phyloP scores from a whole-genome alignment of 2,888 invertebrate species.

The Caradrina kadenii region DNA sequence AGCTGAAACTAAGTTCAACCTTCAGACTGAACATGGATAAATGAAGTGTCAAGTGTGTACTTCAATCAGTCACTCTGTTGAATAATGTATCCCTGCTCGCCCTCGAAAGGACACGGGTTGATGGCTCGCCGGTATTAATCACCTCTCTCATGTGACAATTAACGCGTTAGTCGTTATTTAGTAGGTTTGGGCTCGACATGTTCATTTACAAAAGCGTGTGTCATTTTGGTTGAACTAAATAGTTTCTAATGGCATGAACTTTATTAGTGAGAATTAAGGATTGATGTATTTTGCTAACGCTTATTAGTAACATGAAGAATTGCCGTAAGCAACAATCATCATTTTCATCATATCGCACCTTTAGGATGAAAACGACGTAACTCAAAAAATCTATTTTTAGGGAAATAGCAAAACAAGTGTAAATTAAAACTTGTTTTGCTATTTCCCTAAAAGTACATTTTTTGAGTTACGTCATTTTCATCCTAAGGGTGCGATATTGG shows the following conservation, averaged over 20 bases:
- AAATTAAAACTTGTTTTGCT: too few species aligned
- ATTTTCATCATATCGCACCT: too few species aligned
- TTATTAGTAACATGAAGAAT: too few species aligned
- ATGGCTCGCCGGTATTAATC: constrained; percentile 38
- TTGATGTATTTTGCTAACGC: not conserved
- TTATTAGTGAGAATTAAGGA: not conserved
- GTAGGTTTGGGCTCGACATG: constrained; percentile 15
- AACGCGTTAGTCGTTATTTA: constrained; percentile 27
- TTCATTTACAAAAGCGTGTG: constrained; percentile 20
- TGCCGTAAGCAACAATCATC: too few species aligned
- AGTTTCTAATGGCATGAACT: not conserved
- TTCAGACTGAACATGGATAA: constrained; percentile 27
- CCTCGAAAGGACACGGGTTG: constrained; percentile 43
- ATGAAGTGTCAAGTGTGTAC: constrained; percentile 42
- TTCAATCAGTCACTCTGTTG: constrained; percentile 40
- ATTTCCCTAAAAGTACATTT: too few species aligned
- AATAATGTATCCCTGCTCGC: constrained; percentile 48
- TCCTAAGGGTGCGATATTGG: too few species aligned
- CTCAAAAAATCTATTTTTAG: too few species aligned
- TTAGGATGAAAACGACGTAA: too few species aligned
- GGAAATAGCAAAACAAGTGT: too few species aligned
- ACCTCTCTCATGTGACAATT: constrained; percentile 53
- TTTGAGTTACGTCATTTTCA: too few species aligned
- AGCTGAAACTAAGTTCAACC: constrained; percentile 11
- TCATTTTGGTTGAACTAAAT: not conserved